These are phyloP conservation scores for Dallia pectoralis DNA, from an alignment of 2,797 vertebrate species.

Conservation along the genomic window DNA sequence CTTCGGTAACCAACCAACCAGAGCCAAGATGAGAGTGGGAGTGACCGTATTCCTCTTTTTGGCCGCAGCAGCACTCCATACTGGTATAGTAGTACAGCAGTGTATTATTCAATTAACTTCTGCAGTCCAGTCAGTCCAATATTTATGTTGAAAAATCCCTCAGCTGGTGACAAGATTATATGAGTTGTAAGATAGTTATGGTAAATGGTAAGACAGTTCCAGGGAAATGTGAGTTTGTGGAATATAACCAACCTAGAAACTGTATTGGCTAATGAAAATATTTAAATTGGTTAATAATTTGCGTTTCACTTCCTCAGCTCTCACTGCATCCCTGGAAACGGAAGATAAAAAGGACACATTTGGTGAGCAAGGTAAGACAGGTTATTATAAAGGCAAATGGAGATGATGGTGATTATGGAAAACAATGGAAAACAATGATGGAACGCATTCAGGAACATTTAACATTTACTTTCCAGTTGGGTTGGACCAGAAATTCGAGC, in stretches of 20 bases:
- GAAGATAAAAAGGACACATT: slow-evolving; percentile 46
- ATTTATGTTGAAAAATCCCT: not conserved
- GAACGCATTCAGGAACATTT: not conserved
- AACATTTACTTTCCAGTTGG: slow-evolving; percentile 40
- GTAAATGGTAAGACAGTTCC: not conserved
- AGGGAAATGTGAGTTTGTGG: not conserved
- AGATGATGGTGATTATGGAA: not conserved
- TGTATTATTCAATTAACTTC: not conserved
- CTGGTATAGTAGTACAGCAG: slow-evolving; percentile 58
- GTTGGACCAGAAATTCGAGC: slow-evolving; percentile 55
- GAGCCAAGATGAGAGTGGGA: slow-evolving; percentile 62
- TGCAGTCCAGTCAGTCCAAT: no score
- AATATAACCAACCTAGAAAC: not conserved
- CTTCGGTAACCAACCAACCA: slow-evolving; percentile 23
- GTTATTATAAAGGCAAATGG: not conserved
- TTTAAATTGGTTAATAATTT: not conserved
- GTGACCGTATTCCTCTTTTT: slow-evolving; percentile 58
- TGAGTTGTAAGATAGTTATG: not conserved
- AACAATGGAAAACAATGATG: not conserved
- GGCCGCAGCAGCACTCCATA: slow-evolving; percentile 59
- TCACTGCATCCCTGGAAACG: slow-evolving; percentile 64
- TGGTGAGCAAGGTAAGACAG: slow-evolving; percentile 53
- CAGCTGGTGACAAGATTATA: not conserved
- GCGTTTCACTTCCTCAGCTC: slow-evolving; percentile 43
- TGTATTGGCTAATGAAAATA: not conserved